Conservation (phyloP, 2,888 invertebrate genomes). For the Eupithecia abbreviata region DNA sequence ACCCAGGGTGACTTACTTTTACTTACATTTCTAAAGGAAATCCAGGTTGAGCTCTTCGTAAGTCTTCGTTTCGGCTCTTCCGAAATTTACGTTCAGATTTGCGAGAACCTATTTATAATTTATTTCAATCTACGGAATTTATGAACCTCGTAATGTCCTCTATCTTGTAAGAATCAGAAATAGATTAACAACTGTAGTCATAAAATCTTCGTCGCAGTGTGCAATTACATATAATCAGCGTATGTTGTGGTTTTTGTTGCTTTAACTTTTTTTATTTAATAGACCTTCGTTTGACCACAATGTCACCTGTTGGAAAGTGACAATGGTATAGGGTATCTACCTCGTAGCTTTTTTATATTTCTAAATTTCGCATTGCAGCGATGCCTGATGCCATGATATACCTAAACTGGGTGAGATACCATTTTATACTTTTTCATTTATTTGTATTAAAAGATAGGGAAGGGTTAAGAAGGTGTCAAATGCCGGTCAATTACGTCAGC, state of each 20-base stretch:
- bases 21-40: conserved; percentile 12
- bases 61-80: conserved; percentile 15
- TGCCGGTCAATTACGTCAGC: too few relatives aligned
- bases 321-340: too few relatives aligned
- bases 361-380: too few relatives aligned
- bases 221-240: not conserved
- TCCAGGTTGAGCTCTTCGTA: conserved; percentile 15
- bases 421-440: too few relatives aligned
- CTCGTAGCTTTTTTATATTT: too few relatives aligned
- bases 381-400: too few relatives aligned
- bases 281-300: too few relatives aligned
- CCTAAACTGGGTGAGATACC: too few relatives aligned
- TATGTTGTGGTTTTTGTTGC: not conserved
- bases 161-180: conserved; percentile 1
- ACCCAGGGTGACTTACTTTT: not conserved
- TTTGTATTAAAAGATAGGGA: too few relatives aligned
- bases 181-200: not conserved
- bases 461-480: too few relatives aligned
- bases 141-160: conserved; percentile 17
- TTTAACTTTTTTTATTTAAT: too few relatives aligned
- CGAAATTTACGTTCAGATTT: conserved; percentile 27
- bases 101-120: conserved; percentile 25
- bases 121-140: conserved; percentile 26
- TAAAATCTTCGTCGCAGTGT: not conserved
- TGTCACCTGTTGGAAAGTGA: too few relatives aligned